phyloP scores from a whole-genome alignment of 2,113 vertebrate species.

The Etheostoma spectabile region DNA sequence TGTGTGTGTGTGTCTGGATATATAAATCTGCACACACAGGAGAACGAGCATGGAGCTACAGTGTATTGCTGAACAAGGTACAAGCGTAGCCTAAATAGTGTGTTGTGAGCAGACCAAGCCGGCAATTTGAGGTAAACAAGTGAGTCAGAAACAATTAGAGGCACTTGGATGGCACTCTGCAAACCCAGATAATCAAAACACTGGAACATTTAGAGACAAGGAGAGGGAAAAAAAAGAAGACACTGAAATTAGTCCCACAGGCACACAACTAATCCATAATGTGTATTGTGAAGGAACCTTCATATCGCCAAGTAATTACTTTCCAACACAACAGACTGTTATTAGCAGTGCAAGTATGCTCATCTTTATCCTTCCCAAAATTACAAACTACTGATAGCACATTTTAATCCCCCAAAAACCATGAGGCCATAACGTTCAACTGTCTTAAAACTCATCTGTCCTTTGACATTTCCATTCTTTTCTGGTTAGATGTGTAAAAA shows the following conservation, averaged over 20 bases:
- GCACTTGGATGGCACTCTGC: constrained; percentile 43
- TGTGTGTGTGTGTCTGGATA: neutral
- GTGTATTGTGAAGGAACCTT: constrained; percentile 36
- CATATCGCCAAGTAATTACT: constrained; percentile 53
- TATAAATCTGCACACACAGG: constrained; percentile 14
- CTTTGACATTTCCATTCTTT: constrained; percentile 50
- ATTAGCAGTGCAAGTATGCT: constrained; percentile 32
- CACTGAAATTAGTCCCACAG: constrained; percentile 14
- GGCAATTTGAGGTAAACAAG: constrained; percentile 65
- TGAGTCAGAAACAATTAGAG: constrained; percentile 72
- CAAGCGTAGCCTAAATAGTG: constrained; percentile 28
- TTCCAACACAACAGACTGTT: constrained; percentile 40
- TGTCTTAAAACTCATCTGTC: constrained; percentile 36
- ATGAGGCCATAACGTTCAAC: constrained; percentile 44
- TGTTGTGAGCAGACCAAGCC: constrained; percentile 14
- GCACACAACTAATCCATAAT: constrained; percentile 51
- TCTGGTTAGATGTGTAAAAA: constrained; percentile 32
- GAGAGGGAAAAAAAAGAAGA: constrained; percentile 6
- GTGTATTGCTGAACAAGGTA: constrained; percentile 20
- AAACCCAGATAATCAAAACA: constrained; percentile 59
- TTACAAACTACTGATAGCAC: constrained; percentile 45
- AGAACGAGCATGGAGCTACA: neutral
- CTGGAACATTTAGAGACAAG: constrained; percentile 37
- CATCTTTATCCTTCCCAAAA: constrained; percentile 33
- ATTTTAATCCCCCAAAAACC: constrained; percentile 50